Percentiles rank a stretch among this genome's conserved stretches.
phyloP scores from a whole-genome alignment of 2,888 invertebrate species.

The Drosophila mimica region DNA sequence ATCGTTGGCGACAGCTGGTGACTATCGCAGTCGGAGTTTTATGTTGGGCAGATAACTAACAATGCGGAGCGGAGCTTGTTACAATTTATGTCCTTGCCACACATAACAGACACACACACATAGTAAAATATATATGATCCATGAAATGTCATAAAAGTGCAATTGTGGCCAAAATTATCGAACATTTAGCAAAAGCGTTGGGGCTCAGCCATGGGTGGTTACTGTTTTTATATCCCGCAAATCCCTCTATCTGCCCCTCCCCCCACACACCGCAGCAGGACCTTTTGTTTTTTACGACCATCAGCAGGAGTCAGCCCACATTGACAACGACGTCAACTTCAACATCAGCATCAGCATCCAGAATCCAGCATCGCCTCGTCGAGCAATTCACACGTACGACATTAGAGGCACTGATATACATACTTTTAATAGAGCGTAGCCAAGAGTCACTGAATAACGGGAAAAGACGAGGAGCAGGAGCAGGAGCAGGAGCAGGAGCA shows the following conservation, averaged over 20 bases:
- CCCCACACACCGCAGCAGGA: conserved; percentile 8
- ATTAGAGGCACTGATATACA: conserved; percentile 75
- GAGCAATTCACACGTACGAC: conserved; percentile 71
- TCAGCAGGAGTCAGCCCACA: conserved; percentile 56
- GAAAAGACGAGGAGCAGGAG: neutral
- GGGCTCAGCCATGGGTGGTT: conserved; percentile 69
- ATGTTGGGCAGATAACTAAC: conserved; percentile 39
- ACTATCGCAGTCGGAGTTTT: conserved; percentile 48
- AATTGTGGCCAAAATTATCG: conserved; percentile 79
- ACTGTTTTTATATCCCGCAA: conserved; percentile 50
- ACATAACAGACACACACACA: neutral
- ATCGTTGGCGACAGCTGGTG: conserved; percentile 66
- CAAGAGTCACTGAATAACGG: conserved; percentile 1
- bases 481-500: neutral
- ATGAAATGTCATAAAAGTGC: conserved; percentile 77
- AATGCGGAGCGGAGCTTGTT: conserved; percentile 46
- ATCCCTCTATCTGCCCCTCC: conserved; percentile 8
- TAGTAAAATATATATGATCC: conserved; percentile 54
- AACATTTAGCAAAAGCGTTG: conserved; percentile 76
- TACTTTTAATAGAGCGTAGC: conserved; percentile 54
- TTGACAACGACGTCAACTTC: conserved; percentile 14
- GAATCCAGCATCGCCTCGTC: conserved; percentile 29
- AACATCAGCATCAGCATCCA: conserved; percentile 9
- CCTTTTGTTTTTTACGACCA: conserved; percentile 62
- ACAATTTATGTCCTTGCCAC: conserved; percentile 65